phyloP scores from a whole-genome alignment of 2,113 vertebrate genomes.

The Melospiza melodia region DNA sequence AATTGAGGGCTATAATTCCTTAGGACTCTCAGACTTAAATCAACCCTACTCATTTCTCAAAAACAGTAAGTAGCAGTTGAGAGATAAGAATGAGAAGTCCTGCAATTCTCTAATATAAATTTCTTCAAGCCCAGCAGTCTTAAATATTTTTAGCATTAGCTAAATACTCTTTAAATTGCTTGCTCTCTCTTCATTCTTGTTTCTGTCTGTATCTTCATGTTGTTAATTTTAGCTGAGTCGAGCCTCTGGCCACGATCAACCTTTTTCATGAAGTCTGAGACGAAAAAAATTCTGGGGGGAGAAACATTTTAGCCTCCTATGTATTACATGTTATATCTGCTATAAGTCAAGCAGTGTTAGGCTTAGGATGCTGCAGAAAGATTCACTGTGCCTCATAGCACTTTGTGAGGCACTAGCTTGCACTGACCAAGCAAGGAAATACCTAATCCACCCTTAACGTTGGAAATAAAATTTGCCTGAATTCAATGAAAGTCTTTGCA shows the following conservation, averaged over 20 bases:
- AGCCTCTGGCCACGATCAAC: neutral
- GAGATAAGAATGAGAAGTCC: neutral
- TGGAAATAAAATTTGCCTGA: neutral
- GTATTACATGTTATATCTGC: neutral
- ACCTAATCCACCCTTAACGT: neutral
- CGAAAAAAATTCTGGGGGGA: accelerated
- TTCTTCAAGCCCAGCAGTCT: neutral
- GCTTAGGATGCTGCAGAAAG: neutral
- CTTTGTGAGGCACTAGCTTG: neutral
- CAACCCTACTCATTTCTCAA: neutral
- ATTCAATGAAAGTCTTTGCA: neutral
- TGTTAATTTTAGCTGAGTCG: neutral
- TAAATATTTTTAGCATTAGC: neutral
- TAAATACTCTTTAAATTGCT: neutral
- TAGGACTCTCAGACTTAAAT: neutral
- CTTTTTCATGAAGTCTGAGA: neutral
- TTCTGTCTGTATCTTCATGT: neutral
- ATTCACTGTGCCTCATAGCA: neutral
- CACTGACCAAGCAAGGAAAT: neutral
- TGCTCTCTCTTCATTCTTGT: neutral
- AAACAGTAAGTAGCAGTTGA: neutral
- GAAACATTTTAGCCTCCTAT: neutral
- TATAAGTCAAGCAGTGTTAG: neutral
- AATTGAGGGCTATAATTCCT: neutral
- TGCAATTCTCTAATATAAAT: neutral